Conservation (phyloP, 1,140 invertebrate species). For the Popillia japonica region DNA sequence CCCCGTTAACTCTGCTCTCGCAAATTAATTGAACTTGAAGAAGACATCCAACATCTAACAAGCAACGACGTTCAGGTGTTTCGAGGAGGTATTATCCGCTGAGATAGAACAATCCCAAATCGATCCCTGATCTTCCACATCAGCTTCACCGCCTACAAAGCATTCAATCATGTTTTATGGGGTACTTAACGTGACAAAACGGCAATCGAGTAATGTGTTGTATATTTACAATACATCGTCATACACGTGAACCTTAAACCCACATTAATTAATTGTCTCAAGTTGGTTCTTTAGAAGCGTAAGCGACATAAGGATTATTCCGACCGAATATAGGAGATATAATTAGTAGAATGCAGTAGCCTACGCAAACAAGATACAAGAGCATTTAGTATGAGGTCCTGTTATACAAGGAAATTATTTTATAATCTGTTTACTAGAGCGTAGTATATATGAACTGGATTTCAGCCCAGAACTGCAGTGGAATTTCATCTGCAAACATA, state of each 20-base stretch:
- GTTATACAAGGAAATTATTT: slow-evolving; percentile 2
- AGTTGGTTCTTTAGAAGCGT: too few species aligned
- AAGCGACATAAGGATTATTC: too few species aligned
- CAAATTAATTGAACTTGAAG: too few species aligned
- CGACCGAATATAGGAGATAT: too few species aligned
- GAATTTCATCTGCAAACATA: slow-evolving; percentile 1
- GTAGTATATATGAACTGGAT: slow-evolving; percentile 5
- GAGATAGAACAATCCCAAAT: neutral
- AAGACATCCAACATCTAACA: neutral
- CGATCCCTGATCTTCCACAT: neutral
- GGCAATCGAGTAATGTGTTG: neutral
- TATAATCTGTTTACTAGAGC: slow-evolving; percentile 1
- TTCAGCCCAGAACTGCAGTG: neutral
- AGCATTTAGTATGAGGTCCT: neutral
- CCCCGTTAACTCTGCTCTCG: too few species aligned
- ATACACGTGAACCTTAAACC: neutral
- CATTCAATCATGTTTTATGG: neutral
- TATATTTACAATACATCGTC: neutral
- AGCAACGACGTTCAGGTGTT: neutral
- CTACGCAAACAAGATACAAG: neutral
- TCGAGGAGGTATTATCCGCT: neutral
- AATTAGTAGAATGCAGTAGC: neutral
- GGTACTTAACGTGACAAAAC: neutral
- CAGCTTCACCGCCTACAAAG: neutral
- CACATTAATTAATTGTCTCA: too few species aligned